Conservation (phyloP, 1,140 invertebrate species). For the Drosophila asahinai region DNA sequence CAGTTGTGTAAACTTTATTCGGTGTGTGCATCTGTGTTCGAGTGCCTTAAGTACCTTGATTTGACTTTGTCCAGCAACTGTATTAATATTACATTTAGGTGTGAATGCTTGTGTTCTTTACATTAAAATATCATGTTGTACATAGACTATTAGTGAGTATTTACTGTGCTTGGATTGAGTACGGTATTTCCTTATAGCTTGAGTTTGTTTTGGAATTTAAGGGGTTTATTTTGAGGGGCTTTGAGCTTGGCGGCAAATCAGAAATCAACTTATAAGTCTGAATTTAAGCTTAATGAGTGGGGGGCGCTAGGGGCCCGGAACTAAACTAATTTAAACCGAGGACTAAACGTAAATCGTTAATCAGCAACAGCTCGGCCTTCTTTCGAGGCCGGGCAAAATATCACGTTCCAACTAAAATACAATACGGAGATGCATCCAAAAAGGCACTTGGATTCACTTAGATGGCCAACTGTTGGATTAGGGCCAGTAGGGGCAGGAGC, state of each 20-base stretch:
- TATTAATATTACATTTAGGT: slow-evolving; percentile 64
- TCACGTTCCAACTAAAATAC: slow-evolving; percentile 74
- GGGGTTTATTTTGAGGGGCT: slow-evolving; percentile 28
- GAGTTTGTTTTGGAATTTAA: background rate
- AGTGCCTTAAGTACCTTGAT: slow-evolving; percentile 24
- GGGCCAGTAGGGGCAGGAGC: slow-evolving; percentile 49
- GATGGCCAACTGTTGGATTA: slow-evolving; percentile 39
- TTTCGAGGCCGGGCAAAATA: slow-evolving; percentile 63
- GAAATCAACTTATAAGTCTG: slow-evolving; percentile 24
- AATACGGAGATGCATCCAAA: slow-evolving; percentile 20
- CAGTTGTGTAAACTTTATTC: slow-evolving; percentile 64
- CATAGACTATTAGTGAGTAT: slow-evolving; percentile 40
- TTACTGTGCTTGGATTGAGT: slow-evolving; percentile 32
- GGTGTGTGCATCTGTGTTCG: slow-evolving; percentile 32
- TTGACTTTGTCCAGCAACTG: slow-evolving; percentile 48
- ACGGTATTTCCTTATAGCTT: slow-evolving; percentile 7
- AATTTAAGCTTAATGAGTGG: slow-evolving; percentile 27
- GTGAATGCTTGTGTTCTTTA: slow-evolving; percentile 32
- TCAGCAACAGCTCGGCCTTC: slow-evolving; percentile 53
- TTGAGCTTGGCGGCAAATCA: slow-evolving; percentile 51
- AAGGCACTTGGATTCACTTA: slow-evolving; percentile 20
- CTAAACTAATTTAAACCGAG: slow-evolving; percentile 58
- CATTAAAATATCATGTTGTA: slow-evolving; percentile 53
- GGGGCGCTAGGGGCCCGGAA: slow-evolving; percentile 25
- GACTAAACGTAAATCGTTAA: slow-evolving; percentile 49